Evolutionary conservation across 2,113 vertebrate species (phyloP).

Genomic region (Sorex fumeus): DNA sequence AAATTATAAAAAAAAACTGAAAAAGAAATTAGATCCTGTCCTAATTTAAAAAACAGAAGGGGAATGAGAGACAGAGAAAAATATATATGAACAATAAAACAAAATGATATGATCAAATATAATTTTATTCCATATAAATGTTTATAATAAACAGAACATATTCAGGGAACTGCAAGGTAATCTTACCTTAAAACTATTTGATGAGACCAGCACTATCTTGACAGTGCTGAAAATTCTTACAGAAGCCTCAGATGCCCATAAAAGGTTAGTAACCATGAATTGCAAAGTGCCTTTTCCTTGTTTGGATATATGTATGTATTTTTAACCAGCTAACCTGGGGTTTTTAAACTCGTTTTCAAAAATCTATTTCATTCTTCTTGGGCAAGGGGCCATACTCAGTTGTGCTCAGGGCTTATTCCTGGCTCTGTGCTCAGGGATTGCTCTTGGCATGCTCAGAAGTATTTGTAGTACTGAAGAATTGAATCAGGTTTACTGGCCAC

Average conservation of each 20-base stretch:
- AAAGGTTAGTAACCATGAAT: background rate
- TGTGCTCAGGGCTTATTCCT: too few species aligned
- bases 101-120: constrained; percentile 14
- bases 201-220: background rate
- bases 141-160: background rate
- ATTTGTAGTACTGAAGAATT: background rate
- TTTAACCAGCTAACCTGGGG: too few species aligned
- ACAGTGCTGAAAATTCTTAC: background rate
- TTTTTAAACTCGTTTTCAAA: too few species aligned
- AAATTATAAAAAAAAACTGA: too few species aligned
- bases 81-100: background rate
- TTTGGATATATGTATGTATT: too few species aligned
- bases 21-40: background rate
- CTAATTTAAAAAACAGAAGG: background rate
- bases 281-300: background rate
- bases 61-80: background rate
- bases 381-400: too few species aligned
- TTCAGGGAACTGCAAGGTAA: background rate
- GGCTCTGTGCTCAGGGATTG: too few species aligned
- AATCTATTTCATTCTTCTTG: too few species aligned
- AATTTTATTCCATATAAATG: background rate
- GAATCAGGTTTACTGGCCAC: too few species aligned
- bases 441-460: background rate
- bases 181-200: constrained; percentile 11
- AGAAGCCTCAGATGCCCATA: too few species aligned